Conservation (phyloP, 2,888 invertebrate genomes). For the Drosophila acutilabella region DNA sequence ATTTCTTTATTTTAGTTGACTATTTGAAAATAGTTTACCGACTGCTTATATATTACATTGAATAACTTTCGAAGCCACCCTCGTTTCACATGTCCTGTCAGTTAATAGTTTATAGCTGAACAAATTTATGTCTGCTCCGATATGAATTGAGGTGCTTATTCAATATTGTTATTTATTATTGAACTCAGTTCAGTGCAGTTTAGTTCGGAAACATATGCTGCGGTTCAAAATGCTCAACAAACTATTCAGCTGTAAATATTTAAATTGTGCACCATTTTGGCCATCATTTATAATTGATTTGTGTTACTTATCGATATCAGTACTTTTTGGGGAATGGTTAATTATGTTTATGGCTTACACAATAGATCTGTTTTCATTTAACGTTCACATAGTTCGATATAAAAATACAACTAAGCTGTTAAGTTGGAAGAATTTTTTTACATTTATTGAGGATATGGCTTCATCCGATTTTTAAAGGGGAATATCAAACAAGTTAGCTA, state of each 20-base stretch:
- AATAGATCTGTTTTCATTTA: neutral
- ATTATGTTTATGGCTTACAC: neutral
- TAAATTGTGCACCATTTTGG: neutral
- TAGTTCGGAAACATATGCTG: conserved; percentile 19
- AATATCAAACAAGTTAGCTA: conserved; percentile 26
- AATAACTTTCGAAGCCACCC: neutral
- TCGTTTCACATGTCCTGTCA: neutral
- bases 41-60: too few species aligned
- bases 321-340: neutral
- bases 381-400: too few species aligned
- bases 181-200: conserved; percentile 11
- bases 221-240: conserved; percentile 12
- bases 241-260: conserved; percentile 15
- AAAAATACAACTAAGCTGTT: too few species aligned
- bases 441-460: neutral
- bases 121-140: conserved; percentile 22
- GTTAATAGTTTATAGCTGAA: conserved; percentile 9
- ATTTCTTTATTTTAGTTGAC: too few species aligned
- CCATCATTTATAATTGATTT: neutral
- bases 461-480: neutral
- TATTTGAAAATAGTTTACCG: neutral
- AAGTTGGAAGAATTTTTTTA: too few species aligned
- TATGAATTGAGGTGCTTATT: conserved; percentile 18
- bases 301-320: neutral
- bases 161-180: conserved; percentile 25